Evolutionary conservation across 92 coral and sea anemone species (phyloP).

Genomic region (Zoanthus solanderi): DNA sequence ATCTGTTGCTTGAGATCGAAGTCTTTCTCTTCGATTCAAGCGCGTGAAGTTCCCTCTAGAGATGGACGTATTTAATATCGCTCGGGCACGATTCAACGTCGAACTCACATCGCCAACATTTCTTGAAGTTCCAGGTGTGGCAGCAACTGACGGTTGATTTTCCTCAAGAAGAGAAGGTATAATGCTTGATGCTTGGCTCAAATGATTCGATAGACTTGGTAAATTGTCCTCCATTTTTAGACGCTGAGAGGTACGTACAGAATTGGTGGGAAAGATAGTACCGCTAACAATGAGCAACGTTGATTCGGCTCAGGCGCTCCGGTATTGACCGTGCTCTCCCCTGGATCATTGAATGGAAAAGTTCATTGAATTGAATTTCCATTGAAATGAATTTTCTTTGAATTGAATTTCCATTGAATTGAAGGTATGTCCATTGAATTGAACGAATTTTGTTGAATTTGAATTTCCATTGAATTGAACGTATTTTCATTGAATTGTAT

Average conservation of each 20-base stretch:
- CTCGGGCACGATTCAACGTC: constrained; percentile 39
- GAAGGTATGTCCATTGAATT: constrained; percentile 4
- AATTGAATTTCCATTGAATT: background rate
- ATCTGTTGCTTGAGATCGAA: constrained; percentile 31
- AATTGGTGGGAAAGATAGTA: constrained; percentile 12
- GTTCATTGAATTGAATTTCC: background rate
- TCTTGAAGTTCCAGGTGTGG: constrained; percentile 15
- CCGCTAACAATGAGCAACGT: constrained; percentile 12
- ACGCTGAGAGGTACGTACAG: constrained; percentile 8
- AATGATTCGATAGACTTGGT: constrained; percentile 47
- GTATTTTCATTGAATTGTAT: constrained; percentile 11
- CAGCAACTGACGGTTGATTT: constrained; percentile 21
- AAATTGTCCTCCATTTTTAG: constrained; percentile 53
- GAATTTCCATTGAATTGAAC: constrained; percentile 11
- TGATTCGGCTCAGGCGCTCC: constrained; percentile 13
- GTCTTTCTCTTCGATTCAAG: constrained; percentile 51
- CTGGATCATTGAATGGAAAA: constrained; percentile 21
- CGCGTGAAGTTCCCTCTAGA: constrained; percentile 42
- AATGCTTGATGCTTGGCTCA: constrained; percentile 51
- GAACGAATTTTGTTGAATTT: background rate
- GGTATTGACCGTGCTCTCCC: constrained; percentile 17
- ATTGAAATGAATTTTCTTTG: background rate
- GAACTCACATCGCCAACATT: constrained; percentile 15
- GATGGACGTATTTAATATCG: constrained; percentile 39
- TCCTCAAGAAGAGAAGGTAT: constrained; percentile 34